Evolutionary conservation across 2,888 invertebrate species (phyloP).

Genomic region (Chromoteleia sp.): DNA sequence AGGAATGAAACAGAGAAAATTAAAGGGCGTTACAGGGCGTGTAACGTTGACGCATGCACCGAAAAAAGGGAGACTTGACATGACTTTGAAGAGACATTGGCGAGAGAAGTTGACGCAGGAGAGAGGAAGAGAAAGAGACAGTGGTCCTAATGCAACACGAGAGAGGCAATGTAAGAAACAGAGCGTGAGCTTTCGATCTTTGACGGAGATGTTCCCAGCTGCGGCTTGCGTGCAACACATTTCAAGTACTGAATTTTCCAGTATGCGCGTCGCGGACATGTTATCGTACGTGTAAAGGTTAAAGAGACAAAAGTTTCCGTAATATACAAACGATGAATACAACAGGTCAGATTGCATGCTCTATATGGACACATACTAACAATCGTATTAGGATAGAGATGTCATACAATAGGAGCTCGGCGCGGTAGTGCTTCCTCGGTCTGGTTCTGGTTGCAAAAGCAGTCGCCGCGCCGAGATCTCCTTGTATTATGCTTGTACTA

Average conservation of each 20-base stretch:
- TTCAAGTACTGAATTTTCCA: conserved; percentile 49
- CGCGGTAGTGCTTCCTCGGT: conserved; percentile 11
- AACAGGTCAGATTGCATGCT: conserved; percentile 79
- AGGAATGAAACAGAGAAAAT: conserved; percentile 40
- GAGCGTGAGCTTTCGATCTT: conserved; percentile 27
- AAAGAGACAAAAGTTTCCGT: conserved; percentile 71
- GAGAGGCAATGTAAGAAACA: conserved; percentile 13
- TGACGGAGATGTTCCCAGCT: conserved; percentile 19
- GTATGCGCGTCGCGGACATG: conserved; percentile 30
- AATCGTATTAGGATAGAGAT: conserved; percentile 68
- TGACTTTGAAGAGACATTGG: conserved; percentile 56
- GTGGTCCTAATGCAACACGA: conserved; percentile 35
- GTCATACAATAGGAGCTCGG: conserved; percentile 39
- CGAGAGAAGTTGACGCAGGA: conserved; percentile 44
- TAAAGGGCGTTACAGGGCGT: conserved; percentile 62
- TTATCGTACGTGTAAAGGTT: conserved; percentile 61
- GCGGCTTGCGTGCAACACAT: conserved; percentile 45
- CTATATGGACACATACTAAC: conserved; percentile 78
- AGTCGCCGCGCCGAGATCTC: conserved; percentile 31
- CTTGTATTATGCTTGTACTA: conserved; percentile 57
- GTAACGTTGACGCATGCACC: conserved; percentile 77
- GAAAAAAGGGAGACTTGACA: conserved; percentile 50
- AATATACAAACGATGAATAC: conserved; percentile 74
- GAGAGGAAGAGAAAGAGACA: conserved; percentile 25
- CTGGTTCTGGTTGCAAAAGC: not conserved